These are phyloP conservation scores for Brotula barbata DNA, from an alignment of 2,797 vertebrate genomes.

Conservation along the genomic window DNA sequence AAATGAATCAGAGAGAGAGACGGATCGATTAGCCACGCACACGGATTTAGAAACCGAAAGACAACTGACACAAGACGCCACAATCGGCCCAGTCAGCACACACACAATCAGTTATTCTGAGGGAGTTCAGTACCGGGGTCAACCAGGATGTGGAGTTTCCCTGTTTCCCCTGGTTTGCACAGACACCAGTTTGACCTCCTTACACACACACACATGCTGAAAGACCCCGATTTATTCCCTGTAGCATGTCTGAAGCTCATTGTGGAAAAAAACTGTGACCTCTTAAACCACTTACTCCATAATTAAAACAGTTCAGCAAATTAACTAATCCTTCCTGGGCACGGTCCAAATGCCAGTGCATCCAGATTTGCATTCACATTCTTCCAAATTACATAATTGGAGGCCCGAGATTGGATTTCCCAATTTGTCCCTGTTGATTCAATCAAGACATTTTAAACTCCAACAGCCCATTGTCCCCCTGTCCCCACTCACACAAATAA, in stretches of 20 bases:
- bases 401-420: conserved; percentile 85
- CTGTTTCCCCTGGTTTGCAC: conserved; percentile 1
- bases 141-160: conserved; percentile 45
- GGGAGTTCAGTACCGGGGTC: conserved; percentile 53
- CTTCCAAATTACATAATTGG: conserved; percentile 83
- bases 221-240: conserved; percentile 58
- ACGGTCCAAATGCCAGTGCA: conserved; percentile 60
- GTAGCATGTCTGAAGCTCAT: conserved; percentile 60
- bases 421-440: conserved; percentile 85
- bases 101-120: conserved; percentile 54
- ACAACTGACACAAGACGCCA: conserved; percentile 43
- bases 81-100: conserved; percentile 53
- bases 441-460: conserved; percentile 84
- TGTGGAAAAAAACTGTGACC: conserved; percentile 52
- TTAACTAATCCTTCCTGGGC: conserved; percentile 60
- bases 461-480: conserved; percentile 81
- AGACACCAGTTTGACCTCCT: conserved; percentile 51
- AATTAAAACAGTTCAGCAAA: conserved; percentile 74
- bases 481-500: conserved; percentile 78
- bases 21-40: conserved; percentile 61
- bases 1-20: conserved; percentile 53
- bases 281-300: conserved; percentile 58
- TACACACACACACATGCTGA: conserved; percentile 38
- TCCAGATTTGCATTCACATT: conserved; percentile 79
- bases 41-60: conserved; percentile 56